Evolutionary conservation across 2,113 vertebrate genomes (phyloP), one percentile per base, ranked within the genome.

Genomic region (Fulmarus glacialis): DNA sequence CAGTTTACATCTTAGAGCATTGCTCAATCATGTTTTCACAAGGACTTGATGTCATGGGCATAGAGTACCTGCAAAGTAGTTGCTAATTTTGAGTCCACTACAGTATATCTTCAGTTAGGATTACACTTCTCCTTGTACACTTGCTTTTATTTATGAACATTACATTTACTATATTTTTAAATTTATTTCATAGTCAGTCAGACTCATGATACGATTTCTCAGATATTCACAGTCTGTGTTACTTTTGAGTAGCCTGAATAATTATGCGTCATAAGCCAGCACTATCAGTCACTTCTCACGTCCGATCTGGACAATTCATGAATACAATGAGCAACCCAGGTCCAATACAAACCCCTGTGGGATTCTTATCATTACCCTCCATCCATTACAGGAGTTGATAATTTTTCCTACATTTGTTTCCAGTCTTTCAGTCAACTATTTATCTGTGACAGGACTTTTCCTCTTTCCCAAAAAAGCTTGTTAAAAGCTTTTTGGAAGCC

Each of bases 391-490:
- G 15, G 5, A 64, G 12, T 8, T 59, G 15, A 50, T 30, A 1
- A 26, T 27, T 82, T 88, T 78, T 64, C 2, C 11, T 55, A 27
- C 3, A 6, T 77, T 71, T 43, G 12, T 72, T 23, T 43, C 52
- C 15, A 32, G 12, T 71, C 34, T 81, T 84, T 77, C n/a, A 43
- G 18, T 45, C 38, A 82, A 50, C 5, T 43, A 9, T 48, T 77
- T 52, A 32, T 62, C 26, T 53, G 52, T 68, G 26, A 38, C 22
- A 53, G 8, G 30, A 48, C 5, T 72, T 67, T 32, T 63, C 22
- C 5, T 16, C 4, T 83, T 71, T 34, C 10, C 1, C 4, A 23
- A 23, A 66, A 53, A 22, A 38, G 1, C 2, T 9, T 13, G 1
- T 43, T 42, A 62, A 66, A 90, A 22, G 3, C 8, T 42, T 78